Percentiles rank a stretch among this genome's conserved stretches.
Conservation (phyloP, 1,140 invertebrate species). For the Asbolus verrucosus region DNA sequence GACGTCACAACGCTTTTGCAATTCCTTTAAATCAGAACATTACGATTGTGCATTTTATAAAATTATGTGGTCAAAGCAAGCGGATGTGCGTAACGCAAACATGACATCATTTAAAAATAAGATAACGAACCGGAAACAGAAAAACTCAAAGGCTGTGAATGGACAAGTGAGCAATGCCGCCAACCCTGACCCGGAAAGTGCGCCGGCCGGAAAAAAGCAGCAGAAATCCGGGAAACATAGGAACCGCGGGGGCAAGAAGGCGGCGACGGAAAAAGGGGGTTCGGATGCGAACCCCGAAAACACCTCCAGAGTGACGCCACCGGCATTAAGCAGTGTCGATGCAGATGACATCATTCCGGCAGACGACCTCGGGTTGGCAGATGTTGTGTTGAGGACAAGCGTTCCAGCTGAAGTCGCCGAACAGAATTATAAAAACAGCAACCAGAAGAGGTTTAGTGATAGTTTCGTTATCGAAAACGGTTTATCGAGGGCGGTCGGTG, state of each 20-base stretch:
- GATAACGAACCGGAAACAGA: conserved; percentile 60
- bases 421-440: conserved; percentile 44
- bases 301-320: conserved; percentile 9
- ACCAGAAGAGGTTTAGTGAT: conserved; percentile 63
- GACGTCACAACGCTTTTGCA: not conserved
- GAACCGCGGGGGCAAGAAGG: conserved; percentile 38
- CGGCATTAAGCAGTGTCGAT: not conserved
- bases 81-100: conserved; percentile 57
- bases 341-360: conserved; percentile 21
- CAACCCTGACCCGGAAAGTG: conserved; percentile 16
- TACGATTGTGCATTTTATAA: conserved; percentile 3
- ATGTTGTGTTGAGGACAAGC: conserved; percentile 54
- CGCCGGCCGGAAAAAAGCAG: conserved; percentile 23
- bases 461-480: conserved; percentile 60
- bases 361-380: conserved; percentile 42
- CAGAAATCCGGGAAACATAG: conserved; percentile 30
- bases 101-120: conserved; percentile 60
- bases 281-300: not conserved
- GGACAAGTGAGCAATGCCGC: conserved; percentile 13
- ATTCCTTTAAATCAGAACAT: conserved; percentile 14
- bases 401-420: not conserved
- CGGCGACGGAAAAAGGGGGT: conserved; percentile 22
- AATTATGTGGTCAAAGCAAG: conserved; percentile 61
- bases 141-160: conserved; percentile 54
- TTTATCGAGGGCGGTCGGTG: conserved; percentile 57